Evolutionary conservation across 1,140 invertebrate species (phyloP), one percentile per base, ranked within the genome.

Genomic region (Drosophila baimaii): DNA sequence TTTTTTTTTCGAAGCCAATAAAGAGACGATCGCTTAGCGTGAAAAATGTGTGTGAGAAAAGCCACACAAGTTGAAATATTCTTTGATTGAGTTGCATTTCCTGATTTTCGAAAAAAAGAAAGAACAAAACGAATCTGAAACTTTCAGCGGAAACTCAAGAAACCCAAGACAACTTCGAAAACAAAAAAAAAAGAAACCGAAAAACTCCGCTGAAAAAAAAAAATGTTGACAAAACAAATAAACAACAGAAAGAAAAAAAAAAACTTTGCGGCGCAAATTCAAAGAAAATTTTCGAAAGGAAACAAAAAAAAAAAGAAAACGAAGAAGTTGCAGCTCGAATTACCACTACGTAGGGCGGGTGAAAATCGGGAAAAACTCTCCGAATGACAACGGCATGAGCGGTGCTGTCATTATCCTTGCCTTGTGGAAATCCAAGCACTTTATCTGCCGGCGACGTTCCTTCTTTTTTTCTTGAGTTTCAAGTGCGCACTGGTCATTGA

Each of bases 181-280:
- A 77, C 61, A 23, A 43, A 37, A 33, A 29, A 25, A n/a, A n/a
- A 33, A 59, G n/a, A 61, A 33, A 27, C n/a, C 31, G 5, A 33
- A 49, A n/a, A n/a, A n/a, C n/a, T n/a, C n/a, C n/a, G n/a, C n/a
- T n/a, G n/a, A 62, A 37, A 46, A 54, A 21, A 43, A 5, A 57
- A 74, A 88, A 77, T 88, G 84, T 88, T 88, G 84, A 88, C 84
- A 89, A 88, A 88, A 88, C 84, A 88, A 88, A 89, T 76, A 88
- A 88, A 88, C 78, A 89, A 71, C n/a, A 23, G 79, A 73, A 81
- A 86, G 61, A 86, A 86, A 77, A 89, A 89, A 64, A 83, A 71
- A 74, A 85, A 81, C 58, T 77, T 71, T 57, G 81, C 79, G 59
- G 61, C 29, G 61, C 54, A 58, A 70, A 77, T 77, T 70, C 75